Base-by-base conservation (phyloP, 2,888 invertebrate species). In the Notodromas monacha region DNA sequence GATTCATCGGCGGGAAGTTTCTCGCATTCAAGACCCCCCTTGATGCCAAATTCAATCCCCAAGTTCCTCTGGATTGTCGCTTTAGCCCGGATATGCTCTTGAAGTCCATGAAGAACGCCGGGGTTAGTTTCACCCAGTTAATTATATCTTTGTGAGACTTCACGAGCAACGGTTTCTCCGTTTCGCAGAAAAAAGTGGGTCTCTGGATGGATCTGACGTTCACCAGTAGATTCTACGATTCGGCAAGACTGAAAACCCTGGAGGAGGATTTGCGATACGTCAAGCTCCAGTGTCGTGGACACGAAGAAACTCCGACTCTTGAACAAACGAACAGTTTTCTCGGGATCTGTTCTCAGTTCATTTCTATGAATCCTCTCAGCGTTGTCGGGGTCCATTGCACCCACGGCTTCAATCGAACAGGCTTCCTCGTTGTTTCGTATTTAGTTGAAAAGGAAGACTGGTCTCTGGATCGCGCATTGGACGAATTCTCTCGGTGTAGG, bases 381-480 rank as follows among this genome's bases (percentile, higher is more conserved):
- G 48, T 60, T 29, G 64, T 74, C 38, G 73, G 65, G 15, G 67
- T 89, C 4, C 86, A 86, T 47, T 89, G 86, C 44, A 89, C 96
- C 0, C 96, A 99, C 50, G 96, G 96, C 1, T 96, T 92, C 49
- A 99, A 99, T 48, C 58, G 96, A 39, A 89, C 89, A 4, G 96
- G 96, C 0, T 99, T 92, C 45, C 56, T 96, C 4, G 69, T 99
- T 30, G 64, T 68, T 14, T 68, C 81, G 0, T 99, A 73, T 49
- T 60, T 96, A 49, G 72, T 86, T 3, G 69, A 76, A 43, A 63
- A 63, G 36, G 54, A 68, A 42, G 72, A 72, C 40, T 74, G 66
- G 51, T 67, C 69, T 42, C 60, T 86, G 2, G 77, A 74, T 38
- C 68, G 70, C 3, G 84, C 79, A 1, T 45, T 86, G 4, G 55